Percentiles rank a stretch among this genome's conserved stretches.
Conservation (phyloP, 2,888 invertebrate genomes). For the Heliconius erato region DNA sequence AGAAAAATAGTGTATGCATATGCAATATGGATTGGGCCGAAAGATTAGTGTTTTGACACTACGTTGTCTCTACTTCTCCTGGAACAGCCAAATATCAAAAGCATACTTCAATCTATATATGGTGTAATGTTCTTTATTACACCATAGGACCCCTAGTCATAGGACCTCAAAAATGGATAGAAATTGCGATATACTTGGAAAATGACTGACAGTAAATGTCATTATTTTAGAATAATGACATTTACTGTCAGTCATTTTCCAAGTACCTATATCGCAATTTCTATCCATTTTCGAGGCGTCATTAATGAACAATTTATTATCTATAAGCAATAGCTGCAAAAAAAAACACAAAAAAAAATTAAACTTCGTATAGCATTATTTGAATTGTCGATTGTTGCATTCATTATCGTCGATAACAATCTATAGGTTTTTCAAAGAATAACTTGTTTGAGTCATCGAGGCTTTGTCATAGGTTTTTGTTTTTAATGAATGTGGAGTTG, state of each 20-base stretch:
- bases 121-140: too few species aligned
- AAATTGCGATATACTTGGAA: too few species aligned
- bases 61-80: too few species aligned
- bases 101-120: too few species aligned
- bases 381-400: conserved; percentile 6
- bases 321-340: background rate
- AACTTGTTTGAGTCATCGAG: conserved; percentile 16
- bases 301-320: background rate
- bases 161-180: too few species aligned
- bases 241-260: background rate
- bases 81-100: too few species aligned
- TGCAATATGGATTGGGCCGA: too few species aligned
- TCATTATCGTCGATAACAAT: conserved; percentile 10
- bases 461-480: conserved; percentile 8
- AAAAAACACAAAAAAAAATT: background rate
- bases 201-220: too few species aligned
- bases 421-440: conserved; percentile 15
- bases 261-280: background rate
- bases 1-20: too few species aligned
- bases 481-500: background rate
- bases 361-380: conserved; percentile 1
- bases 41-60: too few species aligned
- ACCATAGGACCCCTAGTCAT: too few species aligned
- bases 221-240: background rate
- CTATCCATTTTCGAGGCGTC: background rate